These are phyloP conservation scores for Macaria notata DNA, from an alignment of 2,888 invertebrate genomes.

Conservation along the genomic window DNA sequence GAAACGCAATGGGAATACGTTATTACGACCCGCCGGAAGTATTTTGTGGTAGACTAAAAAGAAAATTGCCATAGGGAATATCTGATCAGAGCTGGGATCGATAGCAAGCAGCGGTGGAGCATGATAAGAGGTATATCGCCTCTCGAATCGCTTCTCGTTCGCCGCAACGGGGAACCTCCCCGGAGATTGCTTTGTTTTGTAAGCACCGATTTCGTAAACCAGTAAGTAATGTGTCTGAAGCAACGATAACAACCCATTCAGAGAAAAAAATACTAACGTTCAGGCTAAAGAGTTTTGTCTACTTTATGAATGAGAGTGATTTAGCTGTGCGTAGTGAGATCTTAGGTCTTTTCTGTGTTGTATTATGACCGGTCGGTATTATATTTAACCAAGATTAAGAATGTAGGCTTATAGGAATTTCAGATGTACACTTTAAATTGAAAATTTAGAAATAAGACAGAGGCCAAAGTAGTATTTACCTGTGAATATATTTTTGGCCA, in stretches of 20 bases:
- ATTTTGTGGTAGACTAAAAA: slow-evolving; percentile 17
- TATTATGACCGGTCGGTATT: no score
- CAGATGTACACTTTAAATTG: no score
- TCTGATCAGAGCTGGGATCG: slow-evolving; percentile 31
- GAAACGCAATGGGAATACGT: neutral
- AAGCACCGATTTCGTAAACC: slow-evolving; percentile 25
- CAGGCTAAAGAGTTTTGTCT: neutral
- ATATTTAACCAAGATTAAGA: no score
- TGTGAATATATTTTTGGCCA: no score
- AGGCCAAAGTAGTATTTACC: no score
- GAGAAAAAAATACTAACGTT: slow-evolving; percentile 1
- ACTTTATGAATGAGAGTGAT: neutral
- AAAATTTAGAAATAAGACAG: no score
- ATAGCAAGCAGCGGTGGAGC: slow-evolving; percentile 32
- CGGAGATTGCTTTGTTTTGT: slow-evolving; percentile 34
- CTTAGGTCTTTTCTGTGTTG: no score
- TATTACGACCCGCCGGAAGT: slow-evolving; percentile 3
- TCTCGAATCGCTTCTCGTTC: slow-evolving; percentile 29
- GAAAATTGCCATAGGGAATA: slow-evolving; percentile 27
- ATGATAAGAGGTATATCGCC: slow-evolving; percentile 34
- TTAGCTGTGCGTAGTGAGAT: no score
- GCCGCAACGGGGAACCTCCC: slow-evolving; percentile 35
- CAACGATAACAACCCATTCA: slow-evolving; percentile 7
- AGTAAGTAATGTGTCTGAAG: slow-evolving; percentile 18
- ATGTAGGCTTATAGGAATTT: no score